Conservation (phyloP, 2,797 vertebrate species). For the Liparis tanakae region DNA sequence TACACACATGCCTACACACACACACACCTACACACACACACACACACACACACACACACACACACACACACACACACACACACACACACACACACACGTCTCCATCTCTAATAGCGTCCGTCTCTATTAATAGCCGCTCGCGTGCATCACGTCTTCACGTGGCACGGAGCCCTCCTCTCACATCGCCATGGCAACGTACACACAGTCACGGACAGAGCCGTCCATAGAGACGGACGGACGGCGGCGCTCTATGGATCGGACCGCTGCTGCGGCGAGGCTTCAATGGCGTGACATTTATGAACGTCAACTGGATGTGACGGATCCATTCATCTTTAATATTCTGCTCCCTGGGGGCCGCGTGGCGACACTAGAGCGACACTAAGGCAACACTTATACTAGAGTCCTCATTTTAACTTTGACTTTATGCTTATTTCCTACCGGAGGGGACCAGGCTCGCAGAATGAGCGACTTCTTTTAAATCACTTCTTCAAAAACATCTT, state of each 20-base stretch:
- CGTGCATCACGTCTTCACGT: slow-evolving; percentile 52
- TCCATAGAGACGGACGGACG: slow-evolving; percentile 9
- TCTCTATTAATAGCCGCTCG: slow-evolving; percentile 61
- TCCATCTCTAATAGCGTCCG: not conserved
- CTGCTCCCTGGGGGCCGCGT: not conserved
- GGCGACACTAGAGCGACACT: not conserved
- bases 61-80: too few relatives aligned
- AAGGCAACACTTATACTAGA: slow-evolving; percentile 17
- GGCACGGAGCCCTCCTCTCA: slow-evolving; percentile 45
- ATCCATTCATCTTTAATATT: not conserved
- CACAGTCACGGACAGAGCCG: slow-evolving; percentile 9
- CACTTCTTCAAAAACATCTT: too few relatives aligned
- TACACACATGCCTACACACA: too few relatives aligned
- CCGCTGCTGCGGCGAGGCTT: not conserved
- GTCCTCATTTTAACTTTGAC: slow-evolving; percentile 58
- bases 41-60: too few relatives aligned
- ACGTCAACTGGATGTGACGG: not conserved
- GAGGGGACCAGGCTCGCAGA: too few relatives aligned
- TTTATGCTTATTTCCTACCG: too few relatives aligned
- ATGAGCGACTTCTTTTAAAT: too few relatives aligned
- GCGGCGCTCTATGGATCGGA: not conserved
- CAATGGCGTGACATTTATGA: not conserved
- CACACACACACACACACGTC: too few relatives aligned
- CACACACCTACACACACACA: not conserved
- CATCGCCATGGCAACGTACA: slow-evolving; percentile 63